phyloP scores from a whole-genome alignment of 2,888 invertebrate genomes.

The Parasteatoda lunata region DNA sequence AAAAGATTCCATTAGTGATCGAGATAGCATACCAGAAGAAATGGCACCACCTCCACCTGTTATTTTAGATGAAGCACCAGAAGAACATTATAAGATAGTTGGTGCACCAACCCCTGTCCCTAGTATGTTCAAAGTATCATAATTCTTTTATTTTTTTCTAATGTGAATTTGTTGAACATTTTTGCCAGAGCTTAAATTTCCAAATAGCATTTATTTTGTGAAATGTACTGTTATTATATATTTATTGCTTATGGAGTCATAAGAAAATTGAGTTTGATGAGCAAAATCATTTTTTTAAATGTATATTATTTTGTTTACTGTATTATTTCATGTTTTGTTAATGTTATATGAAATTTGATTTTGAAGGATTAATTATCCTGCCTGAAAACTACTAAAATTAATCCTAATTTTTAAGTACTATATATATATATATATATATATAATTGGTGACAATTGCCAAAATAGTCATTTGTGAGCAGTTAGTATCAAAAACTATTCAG shows the following conservation, averaged over 20 bases:
- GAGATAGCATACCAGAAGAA: conserved; percentile 56
- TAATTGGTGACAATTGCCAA: too few relatives aligned
- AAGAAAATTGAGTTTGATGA: too few relatives aligned
- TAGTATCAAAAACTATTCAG: too few relatives aligned
- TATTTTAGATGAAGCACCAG: conserved; percentile 28
- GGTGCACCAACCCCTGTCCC: conserved; percentile 43
- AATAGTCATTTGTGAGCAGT: too few relatives aligned
- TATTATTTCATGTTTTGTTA: too few relatives aligned
- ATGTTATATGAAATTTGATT: too few relatives aligned
- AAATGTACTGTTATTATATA: not conserved
- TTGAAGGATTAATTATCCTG: too few relatives aligned
- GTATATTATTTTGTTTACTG: too few relatives aligned
- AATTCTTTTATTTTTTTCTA: not conserved
- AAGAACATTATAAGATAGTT: conserved; percentile 59
- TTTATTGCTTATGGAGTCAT: not conserved
- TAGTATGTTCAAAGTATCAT: conserved; percentile 12
- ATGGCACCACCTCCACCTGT: conserved; percentile 55
- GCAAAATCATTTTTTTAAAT: too few relatives aligned
- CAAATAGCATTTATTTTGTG: not conserved
- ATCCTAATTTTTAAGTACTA: too few relatives aligned
- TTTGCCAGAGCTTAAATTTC: not conserved
- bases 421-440: too few relatives aligned
- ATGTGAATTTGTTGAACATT: not conserved
- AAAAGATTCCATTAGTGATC: conserved; percentile 1
- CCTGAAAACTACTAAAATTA: too few relatives aligned